phyloP scores from a whole-genome alignment of 2,113 vertebrate genomes.

The Rhynchomys soricoides region DNA sequence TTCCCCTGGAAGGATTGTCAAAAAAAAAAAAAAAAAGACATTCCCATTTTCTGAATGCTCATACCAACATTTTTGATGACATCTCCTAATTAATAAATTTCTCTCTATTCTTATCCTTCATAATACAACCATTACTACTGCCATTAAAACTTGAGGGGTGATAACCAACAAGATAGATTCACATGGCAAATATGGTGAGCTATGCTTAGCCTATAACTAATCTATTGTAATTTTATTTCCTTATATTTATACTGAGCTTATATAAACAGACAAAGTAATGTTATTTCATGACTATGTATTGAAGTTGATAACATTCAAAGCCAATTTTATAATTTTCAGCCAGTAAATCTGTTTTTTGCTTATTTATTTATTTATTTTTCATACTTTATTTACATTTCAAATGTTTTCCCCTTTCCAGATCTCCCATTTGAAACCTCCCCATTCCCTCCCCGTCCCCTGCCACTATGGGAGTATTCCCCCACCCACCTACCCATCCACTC shows the following conservation, averaged over 20 bases:
- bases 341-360: neutral
- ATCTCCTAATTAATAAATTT: conserved; percentile 45
- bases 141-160: neutral
- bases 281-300: neutral
- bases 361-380: too few species aligned
- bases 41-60: neutral
- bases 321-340: neutral
- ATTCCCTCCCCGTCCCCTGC: too few species aligned
- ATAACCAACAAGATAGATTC: neutral
- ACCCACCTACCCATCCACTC: too few species aligned
- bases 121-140: neutral
- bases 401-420: too few species aligned
- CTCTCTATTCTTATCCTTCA: neutral
- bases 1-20: neutral
- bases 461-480: too few species aligned
- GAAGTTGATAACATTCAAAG: neutral
- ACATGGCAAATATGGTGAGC: neutral
- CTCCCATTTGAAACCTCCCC: too few species aligned
- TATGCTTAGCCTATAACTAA: neutral
- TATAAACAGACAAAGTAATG: neutral
- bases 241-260: neutral
- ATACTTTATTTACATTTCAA: too few species aligned
- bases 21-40: too few species aligned
- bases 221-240: neutral
- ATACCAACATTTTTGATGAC: conserved; percentile 3